Base-by-base conservation (phyloP, 35 echinoderm and acorn worm genomes). In the Heliocidaris erythrogramma region DNA sequence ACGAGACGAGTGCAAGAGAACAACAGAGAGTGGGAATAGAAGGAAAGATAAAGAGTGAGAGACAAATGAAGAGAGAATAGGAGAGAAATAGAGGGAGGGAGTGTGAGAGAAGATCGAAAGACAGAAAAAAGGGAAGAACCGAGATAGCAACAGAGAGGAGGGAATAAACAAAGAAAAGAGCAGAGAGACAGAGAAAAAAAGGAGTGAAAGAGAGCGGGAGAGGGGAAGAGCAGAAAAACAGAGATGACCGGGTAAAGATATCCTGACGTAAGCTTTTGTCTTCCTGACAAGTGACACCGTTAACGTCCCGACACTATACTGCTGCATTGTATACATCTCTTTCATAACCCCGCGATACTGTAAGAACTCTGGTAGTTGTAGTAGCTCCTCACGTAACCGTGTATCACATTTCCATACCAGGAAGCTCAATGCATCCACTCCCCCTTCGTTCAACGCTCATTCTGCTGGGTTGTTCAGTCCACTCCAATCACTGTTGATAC, bases 251-350 rank as follows among this genome's bases (percentile, higher is more conserved):
- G 65, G 65, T 6, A 78, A 78, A 27, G 27, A 78, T n/a, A 78
- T 78, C 65, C 65, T 78, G 65, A 78, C n/a, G 21, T n/a, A n/a
- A n/a, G 65, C 65, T 78, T 78, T 78, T 78, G 65, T 78, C 65
- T 78, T 78, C 65, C 65, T 78, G 65, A 7, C 65, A 78, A 24
- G 7, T 78, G 65, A 7, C 65, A 78, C 5, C 18, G 65, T 24
- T 27, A 24, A 78, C 65, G 65, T n/a, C 65, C 65, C 21, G n/a
- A 78, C 21, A n/a, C 65, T 18, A n/a, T n/a, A 7, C 65, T 78
- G 65, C 17, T 18, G 65, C 21, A 78, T n/a, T 78, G 65, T 78
- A 78, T 78, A 78, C 17, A 78, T 78, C 65, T 18, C 65, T 78
- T 78, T 78, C 65, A 78, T 24, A 78, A 78, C 65, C 18, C 21